Percentiles rank a stretch among this genome's conserved stretches.
Evolutionary conservation across 2,797 vertebrate genomes (phyloP).

Genomic region (Steatocranus sp.): DNA sequence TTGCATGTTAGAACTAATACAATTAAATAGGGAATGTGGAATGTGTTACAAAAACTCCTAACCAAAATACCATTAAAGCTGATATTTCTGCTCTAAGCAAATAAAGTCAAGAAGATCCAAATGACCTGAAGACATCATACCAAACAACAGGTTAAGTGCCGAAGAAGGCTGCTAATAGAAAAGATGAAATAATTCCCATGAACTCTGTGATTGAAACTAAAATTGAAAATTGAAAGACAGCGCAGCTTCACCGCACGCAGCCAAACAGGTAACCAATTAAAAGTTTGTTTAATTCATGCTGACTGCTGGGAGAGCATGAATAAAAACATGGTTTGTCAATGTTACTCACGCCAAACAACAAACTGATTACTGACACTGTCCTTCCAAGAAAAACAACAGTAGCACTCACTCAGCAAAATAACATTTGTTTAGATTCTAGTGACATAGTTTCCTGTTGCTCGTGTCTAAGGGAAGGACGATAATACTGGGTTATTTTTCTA

Average conservation of each 20-base stretch:
- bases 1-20: neutral
- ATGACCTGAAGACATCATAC: neutral
- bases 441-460: neutral
- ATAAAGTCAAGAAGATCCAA: neutral
- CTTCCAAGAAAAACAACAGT: neutral
- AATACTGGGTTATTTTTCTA: neutral
- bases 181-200: neutral
- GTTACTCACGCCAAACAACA: neutral
- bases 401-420: neutral
- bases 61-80: too few species aligned
- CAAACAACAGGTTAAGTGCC: neutral
- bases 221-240: neutral
- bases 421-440: neutral
- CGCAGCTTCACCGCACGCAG: neutral
- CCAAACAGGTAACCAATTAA: neutral
- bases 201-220: neutral
- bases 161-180: neutral
- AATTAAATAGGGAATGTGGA: neutral
- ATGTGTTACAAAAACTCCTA: too few species aligned
- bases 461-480: neutral
- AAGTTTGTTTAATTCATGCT: neutral
- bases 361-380: neutral
- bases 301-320: neutral
- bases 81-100: neutral
- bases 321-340: neutral